These are phyloP conservation scores for Cricetomys ansorgei DNA, from an alignment of 2,113 vertebrate genomes.

Conservation along the genomic window DNA sequence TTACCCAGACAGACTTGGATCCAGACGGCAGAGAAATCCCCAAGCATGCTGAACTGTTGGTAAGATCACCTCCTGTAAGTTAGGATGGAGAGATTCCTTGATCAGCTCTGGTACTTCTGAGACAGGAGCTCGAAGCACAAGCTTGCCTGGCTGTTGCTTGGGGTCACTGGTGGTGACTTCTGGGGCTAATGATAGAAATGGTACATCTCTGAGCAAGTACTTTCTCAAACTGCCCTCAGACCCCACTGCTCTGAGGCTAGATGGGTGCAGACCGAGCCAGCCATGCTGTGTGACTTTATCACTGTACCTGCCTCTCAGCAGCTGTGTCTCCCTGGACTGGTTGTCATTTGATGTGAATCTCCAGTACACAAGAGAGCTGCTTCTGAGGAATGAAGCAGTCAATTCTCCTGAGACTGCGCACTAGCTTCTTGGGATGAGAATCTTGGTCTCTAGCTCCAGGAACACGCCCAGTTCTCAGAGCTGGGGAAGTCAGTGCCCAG, in stretches of 20 bases:
- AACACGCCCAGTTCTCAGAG: neutral
- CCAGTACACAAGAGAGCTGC: neutral
- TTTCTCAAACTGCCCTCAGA: conserved; percentile 7
- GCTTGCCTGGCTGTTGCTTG: neutral
- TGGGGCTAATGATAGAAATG: neutral
- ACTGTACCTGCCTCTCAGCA: neutral
- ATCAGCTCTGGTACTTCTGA: neutral
- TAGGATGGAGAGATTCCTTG: conserved; percentile 61
- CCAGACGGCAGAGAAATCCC: conserved; percentile 50
- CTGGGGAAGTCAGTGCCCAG: neutral
- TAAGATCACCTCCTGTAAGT: conserved; percentile 64
- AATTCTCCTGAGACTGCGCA: neutral
- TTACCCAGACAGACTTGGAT: conserved; percentile 59
- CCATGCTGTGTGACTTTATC: conserved; percentile 14
- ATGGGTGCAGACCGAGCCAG: neutral
- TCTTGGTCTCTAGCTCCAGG: neutral
- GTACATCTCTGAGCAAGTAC: neutral
- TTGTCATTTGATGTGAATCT: neutral
- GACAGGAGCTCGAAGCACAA: conserved; percentile 25
- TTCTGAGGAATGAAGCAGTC: neutral
- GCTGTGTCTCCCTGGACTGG: neutral
- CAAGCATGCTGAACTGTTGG: conserved; percentile 11
- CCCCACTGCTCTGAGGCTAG: neutral
- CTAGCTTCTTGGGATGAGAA: neutral
- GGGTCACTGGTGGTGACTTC: neutral